Evolutionary conservation across 2,113 vertebrate genomes (phyloP), one percentile per base, ranked within the genome.

Genomic region (Phycodurus eques): DNA sequence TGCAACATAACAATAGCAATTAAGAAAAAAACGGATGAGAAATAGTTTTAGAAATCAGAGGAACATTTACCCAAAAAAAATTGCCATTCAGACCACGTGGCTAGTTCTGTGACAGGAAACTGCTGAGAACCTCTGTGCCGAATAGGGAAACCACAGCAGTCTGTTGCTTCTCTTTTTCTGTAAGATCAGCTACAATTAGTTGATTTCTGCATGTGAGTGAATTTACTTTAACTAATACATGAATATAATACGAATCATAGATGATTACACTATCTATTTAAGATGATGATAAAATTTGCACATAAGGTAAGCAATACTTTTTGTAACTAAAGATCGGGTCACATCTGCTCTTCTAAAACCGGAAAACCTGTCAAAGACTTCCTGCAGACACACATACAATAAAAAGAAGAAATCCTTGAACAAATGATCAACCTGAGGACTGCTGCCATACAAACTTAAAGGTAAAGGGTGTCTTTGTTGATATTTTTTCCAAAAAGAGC

Each of bases 321-420:
- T 2, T 47, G 31, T 27, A 67, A 51, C 42, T 39, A 68, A 59
- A 60, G 53, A 31, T 59, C 10, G 33, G 56, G 67, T 51, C 5
- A 4, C 74, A 65, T 76, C n/a, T 72, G 68, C 42, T 68, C n/a
- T 22, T 80, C 59, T 75, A 66, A 84, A 86, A 78, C 86, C 89
- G 89, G 88, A 90, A 89, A 79, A 85, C 70, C 70, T 75, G 46
- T 59, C 64, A 3, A 71, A 87, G 17, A 67, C 84, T 90, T 90
- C 85, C 88, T 90, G 85, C 64, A 57, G 74, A 47, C 11, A 54
- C 17, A 56, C 31, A 49, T 39, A 44, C 15, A 31, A 67, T 49
- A 49, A 67, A 68, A 17, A 74, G 39, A 80, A 64, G n/a, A 70
- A 49, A 66, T 39, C 19, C 8, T 47, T 20, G 57, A 69, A 67